Evolutionary conservation across 2,113 vertebrate genomes (phyloP), one percentile per base, ranked within the genome.

Genomic region (Corythoichthys haematopterus): DNA sequence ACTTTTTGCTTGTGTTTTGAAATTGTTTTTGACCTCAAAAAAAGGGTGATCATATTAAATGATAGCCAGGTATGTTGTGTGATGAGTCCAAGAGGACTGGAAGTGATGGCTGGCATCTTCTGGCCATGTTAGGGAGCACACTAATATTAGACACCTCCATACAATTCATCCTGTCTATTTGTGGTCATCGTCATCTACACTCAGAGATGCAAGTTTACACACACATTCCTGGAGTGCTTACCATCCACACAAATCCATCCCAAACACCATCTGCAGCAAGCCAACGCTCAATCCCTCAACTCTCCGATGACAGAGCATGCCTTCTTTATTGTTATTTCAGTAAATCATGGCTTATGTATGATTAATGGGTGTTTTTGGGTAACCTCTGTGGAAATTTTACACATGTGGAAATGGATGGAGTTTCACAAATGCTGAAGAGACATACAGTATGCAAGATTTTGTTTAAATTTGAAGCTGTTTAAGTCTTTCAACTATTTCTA

Each of bases 111-210:
- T 66, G 86, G 86, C 80, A 88, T 88, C 64, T 60, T 59, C 69
- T 72, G 78, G 75, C 78, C 64, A 33, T 85, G 82, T 80, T 74
- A 66, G 68, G 66, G 75, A 71, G 69, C 67, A 70, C 63, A 76
- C 90, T 92, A 92, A 91, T 87, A 83, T 90, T 90, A 90, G 91
- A 76, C 65, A 52, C 46, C 59, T 75, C 77, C 56, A 74, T 84
- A 78, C 84, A 84, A 75, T 52, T 10, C 47, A 50, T 62, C 61
- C 51, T 48, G 28, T 74, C 76, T 72, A 62, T 73, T 84, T 52
- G 33, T 38, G 47, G 61, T 67, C 65, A 57, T 74, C 67, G 9
- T 75, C 72, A 72, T 73, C 71, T 40, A 65, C 65, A 65, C 66
- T 72, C 70, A 50, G 52, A 37, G 63, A 80, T 85, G 33, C 55